These are phyloP conservation scores for Muscicapa striata DNA, from an alignment of 2,797 vertebrate species.

Conservation along the genomic window DNA sequence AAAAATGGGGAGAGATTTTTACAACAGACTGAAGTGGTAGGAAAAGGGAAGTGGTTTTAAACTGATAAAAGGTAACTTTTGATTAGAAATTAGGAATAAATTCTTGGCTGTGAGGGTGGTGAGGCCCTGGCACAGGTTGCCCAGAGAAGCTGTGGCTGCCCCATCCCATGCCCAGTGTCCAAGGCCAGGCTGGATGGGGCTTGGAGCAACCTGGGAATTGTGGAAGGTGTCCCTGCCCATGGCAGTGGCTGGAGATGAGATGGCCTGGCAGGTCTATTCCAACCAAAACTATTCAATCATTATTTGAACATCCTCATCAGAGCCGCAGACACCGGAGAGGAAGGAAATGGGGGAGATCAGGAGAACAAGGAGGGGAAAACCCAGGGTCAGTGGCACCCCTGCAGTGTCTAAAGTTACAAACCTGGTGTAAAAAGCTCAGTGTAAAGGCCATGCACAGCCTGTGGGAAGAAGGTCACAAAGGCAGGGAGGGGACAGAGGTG, in stretches of 20 bases:
- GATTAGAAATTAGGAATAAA: background rate
- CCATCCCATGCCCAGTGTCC: too few species aligned
- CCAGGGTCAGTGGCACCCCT: too few species aligned
- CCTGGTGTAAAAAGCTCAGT: background rate
- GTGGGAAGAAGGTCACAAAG: background rate
- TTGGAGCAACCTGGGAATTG: background rate
- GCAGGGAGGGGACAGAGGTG: background rate
- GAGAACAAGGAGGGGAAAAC: background rate
- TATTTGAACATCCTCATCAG: background rate
- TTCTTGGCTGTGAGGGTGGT: background rate
- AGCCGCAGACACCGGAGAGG: background rate
- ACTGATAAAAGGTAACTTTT: background rate
- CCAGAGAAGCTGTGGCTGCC: too few species aligned
- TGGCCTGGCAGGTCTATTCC: background rate
- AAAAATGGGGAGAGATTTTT: background rate
- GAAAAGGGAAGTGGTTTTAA: background rate
- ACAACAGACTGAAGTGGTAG: background rate
- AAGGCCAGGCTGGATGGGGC: background rate
- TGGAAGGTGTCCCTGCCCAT: background rate
- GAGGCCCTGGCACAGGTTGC: too few species aligned
- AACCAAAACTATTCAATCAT: background rate
- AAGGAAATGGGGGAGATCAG: background rate
- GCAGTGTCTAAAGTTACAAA: background rate
- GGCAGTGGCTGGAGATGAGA: fast-evolving
- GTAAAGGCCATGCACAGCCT: background rate